Base-by-base conservation (phyloP, 2,888 invertebrate species). In the Acanthococcus lagerstroemiae region DNA sequence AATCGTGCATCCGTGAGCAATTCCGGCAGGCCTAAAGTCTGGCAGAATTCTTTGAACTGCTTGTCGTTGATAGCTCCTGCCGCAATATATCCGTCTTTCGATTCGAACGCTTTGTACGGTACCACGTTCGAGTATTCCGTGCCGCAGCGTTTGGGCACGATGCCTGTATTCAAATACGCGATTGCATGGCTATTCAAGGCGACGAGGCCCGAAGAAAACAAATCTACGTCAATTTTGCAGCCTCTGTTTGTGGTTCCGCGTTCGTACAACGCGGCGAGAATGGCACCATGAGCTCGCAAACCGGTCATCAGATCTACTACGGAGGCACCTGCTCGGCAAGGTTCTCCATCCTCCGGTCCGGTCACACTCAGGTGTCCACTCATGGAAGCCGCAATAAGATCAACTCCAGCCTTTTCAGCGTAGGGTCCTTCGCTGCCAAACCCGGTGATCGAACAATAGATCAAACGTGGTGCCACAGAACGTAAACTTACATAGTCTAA, bases 391-490 rank as follows among this genome's bases (percentile, higher is more conserved):
- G 94, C 95, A 71, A 97, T 91, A 0, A 94, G 92, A 78, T 97
- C 97, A 77, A 95, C 96, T 71, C 97, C 97, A n/a, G 94, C 91
- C 71, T 87, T 84, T 22, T 82, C 80, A 3, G 82, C 79, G 77
- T 95, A 95, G 0, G 94, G 95, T 0, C 97, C 96, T 25, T 81
- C 79, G 0, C 84, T 79, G 0, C 97, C 97, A 76, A 90, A 97
- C 0, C 96, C 96, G 58, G 92, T 92, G 58, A 97, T 82, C 0
- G 95, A 93, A 77, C 95, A 95, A 75, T 95, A 97, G 69, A 97
- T 84, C 19, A 97, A 79, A 63, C 81, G 81, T 0, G 94, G 91
- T 50, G 90, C 86, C 2, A 87, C 72, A 56, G 77, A 73, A 55
- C 80, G 82, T 27, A 96, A 74, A 44, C 84, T 80, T 12, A 87